Base-by-base conservation (phyloP, 2,113 vertebrate genomes). In the Enhydra lutris region DNA sequence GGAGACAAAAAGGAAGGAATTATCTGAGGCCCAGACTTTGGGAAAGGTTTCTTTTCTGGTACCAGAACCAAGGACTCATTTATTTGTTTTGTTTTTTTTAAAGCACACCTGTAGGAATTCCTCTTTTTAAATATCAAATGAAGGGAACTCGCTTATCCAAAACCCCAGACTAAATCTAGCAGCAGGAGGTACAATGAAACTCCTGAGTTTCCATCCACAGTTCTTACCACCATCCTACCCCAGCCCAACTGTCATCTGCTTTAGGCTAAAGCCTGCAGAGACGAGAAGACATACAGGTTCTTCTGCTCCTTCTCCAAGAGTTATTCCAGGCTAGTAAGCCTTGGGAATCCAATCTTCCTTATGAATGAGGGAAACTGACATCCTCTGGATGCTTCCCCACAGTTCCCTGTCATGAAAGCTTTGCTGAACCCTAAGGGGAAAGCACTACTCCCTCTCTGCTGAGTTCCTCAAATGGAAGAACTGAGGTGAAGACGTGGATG, bases 51-150 rank as follows among this genome's bases (percentile, higher is more conserved):
- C 8, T 91, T 86, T 73, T 94, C 39, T 78, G 52, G 12, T 88
- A 82, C 65, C 34, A 94, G 20, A 94, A 82, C 20, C 26, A 94
- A 87, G 57, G 24, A 47, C 13, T 84, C 52, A 20, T 17, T 84
- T 61, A 39, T 55, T 76, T 65, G 0, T 20, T 20, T 59, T 52
- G 59, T 73, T 34, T 42, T 67, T 39, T 89, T 69, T 78, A 23
- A 31, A 86, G 52, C 71, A 52, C 7, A 80, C 14, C 9, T 47
- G 6, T 9, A 94, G 7, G 34, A 94, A 92, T 91, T 87, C 47
- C 47, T 94, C 55, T 69, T 88, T 42, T 50, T 91, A 76, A 83
- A 83, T 69, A 76, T 95, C 65, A 92, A 95, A 92, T 82, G n/a
- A 85, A 90, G 26, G 42, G 42, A 94, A 55, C 26, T 18, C 76